phyloP scores from a whole-genome alignment of 2,888 invertebrate genomes.

The Protophormia terraenovae region DNA sequence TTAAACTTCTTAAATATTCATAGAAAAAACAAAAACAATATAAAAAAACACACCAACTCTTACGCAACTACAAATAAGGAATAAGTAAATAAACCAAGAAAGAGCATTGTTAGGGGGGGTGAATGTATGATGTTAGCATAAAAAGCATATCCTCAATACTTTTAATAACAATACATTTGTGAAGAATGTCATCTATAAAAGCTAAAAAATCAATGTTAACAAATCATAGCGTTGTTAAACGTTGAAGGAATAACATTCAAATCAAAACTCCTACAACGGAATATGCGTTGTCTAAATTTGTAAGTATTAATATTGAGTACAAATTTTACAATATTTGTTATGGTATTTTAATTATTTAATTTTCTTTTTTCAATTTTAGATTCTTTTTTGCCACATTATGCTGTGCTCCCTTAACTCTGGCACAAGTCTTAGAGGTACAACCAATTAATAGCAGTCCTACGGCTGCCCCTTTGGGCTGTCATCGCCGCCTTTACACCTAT shows the following conservation, averaged over 20 bases:
- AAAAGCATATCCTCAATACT: background rate
- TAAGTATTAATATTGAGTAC: constrained; percentile 30
- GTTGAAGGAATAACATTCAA: constrained; percentile 42
- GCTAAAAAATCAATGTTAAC: constrained; percentile 11
- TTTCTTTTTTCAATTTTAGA: constrained; percentile 39
- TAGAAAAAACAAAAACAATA: constrained; percentile 22
- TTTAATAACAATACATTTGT: background rate
- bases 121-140: background rate
- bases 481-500: constrained; percentile 85
- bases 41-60: background rate
- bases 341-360: background rate
- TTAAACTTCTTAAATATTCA: constrained; percentile 56
- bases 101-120: too few relatives aligned
- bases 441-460: constrained; percentile 78
- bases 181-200: constrained; percentile 54
- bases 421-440: constrained; percentile 76
- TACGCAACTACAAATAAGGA: background rate
- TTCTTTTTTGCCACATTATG: constrained; percentile 48
- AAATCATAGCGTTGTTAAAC: constrained; percentile 57
- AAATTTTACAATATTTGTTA: background rate
- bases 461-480: constrained; percentile 85
- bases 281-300: constrained; percentile 62
- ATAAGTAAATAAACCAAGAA: constrained; percentile 23
- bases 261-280: constrained; percentile 24
- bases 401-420: constrained; percentile 46